Percentiles rank a stretch among this genome's conserved stretches.
phyloP scores from a whole-genome alignment of 2,888 invertebrate genomes.

The Hololepta plana region DNA sequence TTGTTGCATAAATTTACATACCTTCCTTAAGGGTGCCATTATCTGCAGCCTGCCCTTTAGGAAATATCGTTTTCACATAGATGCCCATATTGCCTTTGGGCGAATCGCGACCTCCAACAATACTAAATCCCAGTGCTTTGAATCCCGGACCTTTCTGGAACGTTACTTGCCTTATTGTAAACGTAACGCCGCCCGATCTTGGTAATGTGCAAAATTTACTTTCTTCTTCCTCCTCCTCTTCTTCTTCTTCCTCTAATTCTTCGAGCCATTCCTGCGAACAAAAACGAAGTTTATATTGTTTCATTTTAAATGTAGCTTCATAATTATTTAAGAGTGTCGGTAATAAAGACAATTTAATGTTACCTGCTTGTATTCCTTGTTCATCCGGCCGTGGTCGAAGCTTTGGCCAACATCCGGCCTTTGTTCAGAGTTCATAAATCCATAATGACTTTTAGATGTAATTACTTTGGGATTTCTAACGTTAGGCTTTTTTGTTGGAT shows the following conservation, averaged over 20 bases:
- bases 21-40: constrained; percentile 72
- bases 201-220: constrained; percentile 40
- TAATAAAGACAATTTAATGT: too few relatives aligned
- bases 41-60: constrained; percentile 71
- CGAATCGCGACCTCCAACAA: constrained; percentile 77
- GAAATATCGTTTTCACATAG: constrained; percentile 76
- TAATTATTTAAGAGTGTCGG: too few relatives aligned
- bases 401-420: constrained; percentile 20
- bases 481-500: constrained; percentile 15
- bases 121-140: constrained; percentile 77
- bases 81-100: constrained; percentile 79
- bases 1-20: constrained; percentile 20
- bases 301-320: constrained; percentile 2
- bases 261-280: constrained; percentile 15
- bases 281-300: not conserved
- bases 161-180: constrained; percentile 30
- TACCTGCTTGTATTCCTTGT: constrained; percentile 19
- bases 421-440: constrained; percentile 20
- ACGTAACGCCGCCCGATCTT: constrained; percentile 33
- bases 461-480: constrained; percentile 17
- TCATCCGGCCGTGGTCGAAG: constrained; percentile 17
- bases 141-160: constrained; percentile 71
- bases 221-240: constrained; percentile 32
- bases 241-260: constrained; percentile 24
- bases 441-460: constrained; percentile 22